Conservation (phyloP, 2,797 vertebrate genomes). For the Cossypha dichroa region DNA sequence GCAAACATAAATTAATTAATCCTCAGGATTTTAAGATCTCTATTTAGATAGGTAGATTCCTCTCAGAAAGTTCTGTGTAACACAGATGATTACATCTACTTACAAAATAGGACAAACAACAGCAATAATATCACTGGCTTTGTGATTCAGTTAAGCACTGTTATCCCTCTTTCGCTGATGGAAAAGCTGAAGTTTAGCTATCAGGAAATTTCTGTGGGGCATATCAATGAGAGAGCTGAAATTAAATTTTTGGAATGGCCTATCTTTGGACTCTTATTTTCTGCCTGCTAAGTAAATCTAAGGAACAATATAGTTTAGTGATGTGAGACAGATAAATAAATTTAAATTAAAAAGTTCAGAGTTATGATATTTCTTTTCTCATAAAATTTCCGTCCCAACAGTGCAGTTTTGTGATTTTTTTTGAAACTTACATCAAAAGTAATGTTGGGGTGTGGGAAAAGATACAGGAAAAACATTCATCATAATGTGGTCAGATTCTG, state of each 20-base stretch:
- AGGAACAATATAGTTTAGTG: background rate
- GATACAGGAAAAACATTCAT: background rate
- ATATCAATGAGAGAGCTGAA: background rate
- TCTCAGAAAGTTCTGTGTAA: background rate
- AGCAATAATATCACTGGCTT: background rate
- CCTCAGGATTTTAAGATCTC: slow-evolving; percentile 25
- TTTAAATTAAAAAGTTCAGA: background rate
- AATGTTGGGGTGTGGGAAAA: background rate
- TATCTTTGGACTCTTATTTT: background rate
- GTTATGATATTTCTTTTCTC: background rate
- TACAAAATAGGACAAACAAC: slow-evolving; percentile 38
- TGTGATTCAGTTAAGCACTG: background rate
- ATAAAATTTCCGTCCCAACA: background rate
- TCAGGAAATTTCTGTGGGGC: background rate
- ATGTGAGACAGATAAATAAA: background rate
- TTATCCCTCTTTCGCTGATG: background rate
- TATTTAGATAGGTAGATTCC: background rate
- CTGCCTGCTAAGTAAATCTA: background rate
- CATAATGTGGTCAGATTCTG: background rate
- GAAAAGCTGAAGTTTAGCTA: background rate
- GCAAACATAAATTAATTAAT: slow-evolving; percentile 46
- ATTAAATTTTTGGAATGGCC: background rate
- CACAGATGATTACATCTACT: background rate
- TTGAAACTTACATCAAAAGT: background rate
- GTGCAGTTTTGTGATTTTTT: background rate